Evolutionary conservation across 2,113 vertebrate species (phyloP), one percentile per base, ranked within the genome.

Genomic region (Lampris megalopsis): DNA sequence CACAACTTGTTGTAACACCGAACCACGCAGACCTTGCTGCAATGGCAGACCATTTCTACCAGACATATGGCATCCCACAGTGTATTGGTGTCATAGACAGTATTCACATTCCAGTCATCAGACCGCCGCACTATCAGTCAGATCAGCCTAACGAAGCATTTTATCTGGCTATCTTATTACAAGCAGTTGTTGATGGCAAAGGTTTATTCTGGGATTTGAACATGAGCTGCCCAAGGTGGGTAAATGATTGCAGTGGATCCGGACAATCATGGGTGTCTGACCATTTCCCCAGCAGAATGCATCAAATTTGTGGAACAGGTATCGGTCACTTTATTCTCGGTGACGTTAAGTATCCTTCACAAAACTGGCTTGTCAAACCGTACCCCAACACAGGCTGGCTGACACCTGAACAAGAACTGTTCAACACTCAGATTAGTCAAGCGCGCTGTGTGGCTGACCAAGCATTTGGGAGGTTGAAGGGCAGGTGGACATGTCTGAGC

Each of bases 401-500:
- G 11, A 63, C 61, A 0, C 5, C 41, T 1, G 41, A 63, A 6
- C 61, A 63, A 6, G 9, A 45, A 42, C 61, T 63, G 61, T 45
- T 43, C 61, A 63, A 63, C 42, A 40, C 41, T 9, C 41, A 45
- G 41, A 43, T 47, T 7, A 4, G 10, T 40, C 61, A 8, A 42
- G 61, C 61, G 6, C 4, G n/a, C 11, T 10, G 50, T 9, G 59
- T 42, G 59, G 63, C 48, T 35, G 63, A 66, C 5, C n/a, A 66
- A 3, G n/a, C 63, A 4, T 66, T 66, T 49, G 68, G 54, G 11
- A 1, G 67, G 42, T 41, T 69, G 53, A 69, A 45, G 67, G 67
- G 53, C 11, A 45, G 68, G n/a, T 59, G 68, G 68, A 59, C 3
- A 10, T 59, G 68, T 35, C 56, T 71, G 41, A 11, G 10, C 38